Base-by-base conservation (phyloP, 1,140 invertebrate species). In the Oryctes rhinoceros region DNA sequence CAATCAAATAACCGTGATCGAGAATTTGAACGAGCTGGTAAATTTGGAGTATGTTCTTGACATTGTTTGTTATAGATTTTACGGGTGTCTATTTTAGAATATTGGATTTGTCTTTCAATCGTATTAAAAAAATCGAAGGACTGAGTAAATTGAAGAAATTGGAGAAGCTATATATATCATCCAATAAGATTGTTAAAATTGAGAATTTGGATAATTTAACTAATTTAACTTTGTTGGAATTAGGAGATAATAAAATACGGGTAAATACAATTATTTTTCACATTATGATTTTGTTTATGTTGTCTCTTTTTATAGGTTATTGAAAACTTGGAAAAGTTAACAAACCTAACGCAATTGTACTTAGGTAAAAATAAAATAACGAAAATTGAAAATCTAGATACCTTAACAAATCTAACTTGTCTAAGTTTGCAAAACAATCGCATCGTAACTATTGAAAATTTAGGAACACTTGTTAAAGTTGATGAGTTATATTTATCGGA, bases 51-150 rank as follows among this genome's bases (percentile, higher is more conserved):
- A 92, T 91, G 94, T 92, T 79, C n/a, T n/a, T 4, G 30, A 49
- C 24, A 53, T 74, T 74, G 48, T 13, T n/a, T 75, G 24, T 44
- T 71, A 81, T 47, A 76, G 39, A 79, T n/a, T 39, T n/a, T 77
- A 74, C 15, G 9, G 15, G 39, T 44, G 44, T 80, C 78, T 84
- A 90, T 71, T 91, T 80, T 88, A 97, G 96, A 85, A 90, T 94
- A 80, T 89, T 99, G 76, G 98, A 99, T 89, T 87, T 99, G 59
- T 99, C 98, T n/a, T 99, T 98, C 87, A 99, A 99, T 89, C 93
- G 97, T 76, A 93, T 99, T 11, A 93, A 91, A 84, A 94, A 96
- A 88, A 97, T 99, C 81, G 92, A 96, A 87, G 96, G 96, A 80
- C 86, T 99, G 62, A 92, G 94, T 1, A 92, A 92, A 59, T 89